Base-by-base conservation (phyloP, 2,113 vertebrate genomes). In the Pelodiscus sinensis region DNA sequence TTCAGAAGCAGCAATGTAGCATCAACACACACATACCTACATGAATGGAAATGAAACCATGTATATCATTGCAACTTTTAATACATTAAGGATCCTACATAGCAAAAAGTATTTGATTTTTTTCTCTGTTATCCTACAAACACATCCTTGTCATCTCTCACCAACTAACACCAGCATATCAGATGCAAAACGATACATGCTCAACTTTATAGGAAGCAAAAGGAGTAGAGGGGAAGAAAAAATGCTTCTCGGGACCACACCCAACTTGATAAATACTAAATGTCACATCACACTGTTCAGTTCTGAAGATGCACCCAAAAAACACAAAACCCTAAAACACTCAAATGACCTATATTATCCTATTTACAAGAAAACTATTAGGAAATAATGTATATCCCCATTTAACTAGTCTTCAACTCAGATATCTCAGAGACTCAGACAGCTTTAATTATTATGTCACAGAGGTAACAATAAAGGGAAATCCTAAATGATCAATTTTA, bases 1-100 rank as follows among this genome's bases (percentile, higher is more conserved):
- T 97, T 97, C 97, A 93, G 94, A 80, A 95, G 96, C 93, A 73
- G 97, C 93, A 93, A n/a, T 58, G 93, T 84, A 65, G 90, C 90
- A 71, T 94, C 90, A 89, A 73, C 52, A 82, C 94, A 79, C 1
- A 1, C 94, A 87, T 79, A 85, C 79, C 94, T 88, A 71, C 55
- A 68, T 4, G 88, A 94, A 90, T 5, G 84, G 94, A 88, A 79
- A 95, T 57, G 88, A 95, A 95, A 92, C 75, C 83, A n/a, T 3
- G 82, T 91, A 79, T 2, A 79, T 68, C 85, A 27, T 0, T 0
- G 91, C 88, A 93, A 92, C 38, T 91, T 91, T 90, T 91, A 94
- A 92, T 92, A 84, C 4, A 91, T 31, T 73, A 4, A 1, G 5
- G 44, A 8, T 73, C 77, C 85, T 22, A 89, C 84, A 65, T 55